Conservation (phyloP, 2,888 invertebrate species). For the Lithophane socia region DNA sequence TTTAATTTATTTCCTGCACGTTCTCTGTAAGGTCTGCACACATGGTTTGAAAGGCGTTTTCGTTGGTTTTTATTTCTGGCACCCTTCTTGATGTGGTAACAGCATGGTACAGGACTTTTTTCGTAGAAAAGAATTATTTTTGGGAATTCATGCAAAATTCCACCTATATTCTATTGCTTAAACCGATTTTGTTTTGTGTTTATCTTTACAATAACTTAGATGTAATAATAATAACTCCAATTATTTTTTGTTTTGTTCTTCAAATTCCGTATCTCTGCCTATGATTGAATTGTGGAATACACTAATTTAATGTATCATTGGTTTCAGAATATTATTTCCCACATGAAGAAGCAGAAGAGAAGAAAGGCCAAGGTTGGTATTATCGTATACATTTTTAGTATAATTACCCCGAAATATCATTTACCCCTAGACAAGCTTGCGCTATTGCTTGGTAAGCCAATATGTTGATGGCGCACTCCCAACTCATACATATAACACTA, state of each 20-base stretch:
- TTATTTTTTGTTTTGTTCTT: not conserved
- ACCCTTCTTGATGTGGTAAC: not conserved
- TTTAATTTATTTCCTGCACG: slow-evolving; percentile 18
- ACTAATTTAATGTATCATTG: slow-evolving; percentile 16
- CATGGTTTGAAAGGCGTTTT: not conserved
- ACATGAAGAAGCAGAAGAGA: slow-evolving; percentile 67
- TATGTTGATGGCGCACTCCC: not conserved
- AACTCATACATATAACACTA: not conserved
- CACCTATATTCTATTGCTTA: not conserved
- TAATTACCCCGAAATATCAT: not conserved
- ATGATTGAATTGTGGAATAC: not conserved
- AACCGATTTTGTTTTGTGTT: not conserved
- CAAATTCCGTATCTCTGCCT: not conserved
- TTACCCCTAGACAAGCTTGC: not conserved
- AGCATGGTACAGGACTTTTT: slow-evolving; percentile 1
- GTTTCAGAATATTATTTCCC: slow-evolving; percentile 61
- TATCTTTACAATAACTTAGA: not conserved
- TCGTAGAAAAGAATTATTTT: not conserved
- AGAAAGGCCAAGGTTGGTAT: slow-evolving; percentile 48
- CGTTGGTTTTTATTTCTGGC: slow-evolving; percentile 18
- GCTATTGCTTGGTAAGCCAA: not conserved
- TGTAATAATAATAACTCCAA: no score
- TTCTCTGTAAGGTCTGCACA: slow-evolving; percentile 33
- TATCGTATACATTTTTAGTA: not conserved
- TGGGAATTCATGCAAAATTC: not conserved